These are phyloP conservation scores for Nymphalis polychloros DNA, from an alignment of 2,888 invertebrate species.

Conservation along the genomic window DNA sequence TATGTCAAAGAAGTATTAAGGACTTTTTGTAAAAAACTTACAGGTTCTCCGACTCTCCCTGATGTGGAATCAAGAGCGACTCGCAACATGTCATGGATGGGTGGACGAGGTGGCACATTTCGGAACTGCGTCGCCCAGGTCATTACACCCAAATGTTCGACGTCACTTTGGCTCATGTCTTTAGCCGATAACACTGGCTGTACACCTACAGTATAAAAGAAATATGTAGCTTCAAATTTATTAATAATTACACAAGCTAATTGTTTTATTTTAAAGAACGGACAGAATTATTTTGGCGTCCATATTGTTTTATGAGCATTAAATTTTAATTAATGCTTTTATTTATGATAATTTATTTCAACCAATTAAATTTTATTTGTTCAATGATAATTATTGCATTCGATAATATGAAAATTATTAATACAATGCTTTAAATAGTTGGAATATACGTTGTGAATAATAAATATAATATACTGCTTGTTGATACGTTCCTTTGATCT, in stretches of 20 bases:
- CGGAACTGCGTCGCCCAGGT: slow-evolving; percentile 96
- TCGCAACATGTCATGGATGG: slow-evolving; percentile 90
- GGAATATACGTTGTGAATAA: neutral
- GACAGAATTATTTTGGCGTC: too few species aligned
- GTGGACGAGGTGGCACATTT: slow-evolving; percentile 92
- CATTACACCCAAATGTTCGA: slow-evolving; percentile 98
- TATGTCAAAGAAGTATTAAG: neutral
- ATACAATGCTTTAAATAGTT: slow-evolving; percentile 9
- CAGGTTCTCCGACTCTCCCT: slow-evolving; percentile 92
- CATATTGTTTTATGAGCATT: neutral
- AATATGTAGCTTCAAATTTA: neutral
- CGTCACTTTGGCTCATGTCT: slow-evolving; percentile 97
- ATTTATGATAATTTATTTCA: slow-evolving; percentile 6
- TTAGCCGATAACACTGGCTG: slow-evolving; percentile 94
- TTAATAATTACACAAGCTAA: too few species aligned
- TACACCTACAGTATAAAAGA: slow-evolving; percentile 80
- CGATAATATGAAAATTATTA: slow-evolving; percentile 1
- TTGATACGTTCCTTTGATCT: slow-evolving; percentile 23
- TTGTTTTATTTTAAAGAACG: too few species aligned
- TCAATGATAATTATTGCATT: slow-evolving; percentile 6
- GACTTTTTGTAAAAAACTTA: slow-evolving; percentile 64
- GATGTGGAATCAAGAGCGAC: slow-evolving; percentile 92
- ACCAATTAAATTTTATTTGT: neutral
- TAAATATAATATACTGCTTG: slow-evolving; percentile 11
- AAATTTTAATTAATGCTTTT: neutral